Evolutionary conservation across 30 jellyfish, hydroid and myxozoan species (phyloP), one percentile per base, ranked within the genome.

Genomic region (Catostylus mosaicus): DNA sequence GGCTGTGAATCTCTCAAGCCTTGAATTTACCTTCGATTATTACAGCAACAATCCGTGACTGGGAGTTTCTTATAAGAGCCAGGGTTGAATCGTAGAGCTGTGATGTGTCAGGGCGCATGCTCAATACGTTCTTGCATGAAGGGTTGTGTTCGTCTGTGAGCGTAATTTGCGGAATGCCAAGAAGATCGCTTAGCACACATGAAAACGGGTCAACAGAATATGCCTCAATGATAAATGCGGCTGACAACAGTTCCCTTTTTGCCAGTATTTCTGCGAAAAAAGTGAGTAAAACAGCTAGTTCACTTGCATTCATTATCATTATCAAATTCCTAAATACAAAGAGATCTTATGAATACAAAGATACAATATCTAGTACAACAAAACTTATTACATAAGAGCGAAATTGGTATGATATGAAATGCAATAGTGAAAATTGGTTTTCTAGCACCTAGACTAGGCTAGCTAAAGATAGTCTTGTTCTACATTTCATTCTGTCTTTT

Each of bases 21-120:
- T n/a, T n/a, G 54, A 7, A 40, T 5, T 1, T 62, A 85, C 95
- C 95, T 73, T 85, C 96, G 52, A 85, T 66, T n/a, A 87, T 70
- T 26, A 87, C 91, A 3, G 91, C 96, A 57, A 87, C 96, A 20
- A 87, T 78, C 16, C 89, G 63, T 23, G 96, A 85, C 32, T 87
- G 82, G 3, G 87, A 57, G 30, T 75, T 85, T 51, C 86, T 67
- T 35, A 87, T 87, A 92, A 87, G 52, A 16, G 89, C 91, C 43
- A 87, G 19, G 29, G 82, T 68, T 6, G 96, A 87, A 47, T 87
- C 84, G 65, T 66, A 64, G 43, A 87, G 78, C 80, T 87, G 96
- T 1, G 73, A 79, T 3, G 85, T 71, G 82, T 87, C 90, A 26
- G 96, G 96, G 9, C 96, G 77, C 96, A 87, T 87, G 86, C 96